Evolutionary conservation across 2,888 invertebrate genomes (phyloP), one percentile per base, ranked within the genome.

Genomic region (Polydesmus complanatus): DNA sequence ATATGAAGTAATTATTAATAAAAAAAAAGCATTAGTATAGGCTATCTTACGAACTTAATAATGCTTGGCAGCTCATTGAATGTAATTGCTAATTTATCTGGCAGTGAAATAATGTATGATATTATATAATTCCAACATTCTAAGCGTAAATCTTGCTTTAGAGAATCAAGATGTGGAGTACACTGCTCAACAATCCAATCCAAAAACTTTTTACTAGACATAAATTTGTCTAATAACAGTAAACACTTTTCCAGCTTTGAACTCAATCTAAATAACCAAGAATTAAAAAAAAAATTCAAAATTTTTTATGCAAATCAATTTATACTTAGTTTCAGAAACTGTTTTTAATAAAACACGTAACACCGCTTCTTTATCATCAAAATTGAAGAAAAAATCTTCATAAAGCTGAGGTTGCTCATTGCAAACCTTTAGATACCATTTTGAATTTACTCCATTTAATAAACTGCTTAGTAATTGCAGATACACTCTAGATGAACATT

Each of bases 91-190:
- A 58, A 1, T 23, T 50, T 58, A n/a, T 58, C 58, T 8, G 58
- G 58, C 23, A 58, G 27, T 1, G 53, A 53, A 18, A 58, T 37
- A 3, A 58, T 22, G 53, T 19, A 51, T 1, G 58, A 27, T 22
- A 58, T 27, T 8, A 58, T 21, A 19, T 58, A 49, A n/a, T 53
- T 26, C 53, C 53, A 53, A 21, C 11, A 19, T n/a, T 58, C 58
- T 8, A 18, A n/a, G 5, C 58, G n/a, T 18, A 52, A 19, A 21
- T 58, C 53, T 26, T 53, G 8, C 25, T 21, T 27, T 2, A 53
- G 2, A n/a, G 58, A 27, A 22, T 53, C 27, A 8, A n/a, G 3
- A n/a, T 22, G 8, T 5, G n/a, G 18, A 1, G 3, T 26, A 19
- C 58, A 58, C 22, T 58, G 52, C n/a, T 26, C n/a, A 21, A 52